A percentile compares a stretch with the other conserved stretches of the same genome.
Evolutionary conservation across 1,140 invertebrate genomes (phyloP).

Genomic region (Listronotus oregonensis): DNA sequence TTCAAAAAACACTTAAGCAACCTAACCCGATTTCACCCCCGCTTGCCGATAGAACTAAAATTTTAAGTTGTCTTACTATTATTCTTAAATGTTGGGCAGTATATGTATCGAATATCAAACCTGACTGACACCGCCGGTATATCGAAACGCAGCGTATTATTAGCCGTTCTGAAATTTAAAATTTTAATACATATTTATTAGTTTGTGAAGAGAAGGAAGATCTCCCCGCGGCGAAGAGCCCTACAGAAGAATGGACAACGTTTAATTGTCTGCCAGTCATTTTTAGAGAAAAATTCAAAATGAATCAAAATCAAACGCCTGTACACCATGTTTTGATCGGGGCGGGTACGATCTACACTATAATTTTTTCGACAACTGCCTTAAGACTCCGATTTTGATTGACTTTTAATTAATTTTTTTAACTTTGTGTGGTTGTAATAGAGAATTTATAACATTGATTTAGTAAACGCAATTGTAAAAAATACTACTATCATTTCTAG

Average conservation of each 20-base stretch:
- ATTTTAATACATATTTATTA: slow-evolving; percentile 40
- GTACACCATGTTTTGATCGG: background rate
- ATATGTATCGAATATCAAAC: slow-evolving; percentile 28
- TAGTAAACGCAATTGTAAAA: too few relatives aligned
- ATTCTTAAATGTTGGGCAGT: too few relatives aligned
- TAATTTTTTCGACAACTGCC: slow-evolving; percentile 17
- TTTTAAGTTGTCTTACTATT: too few relatives aligned
- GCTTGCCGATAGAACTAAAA: too few relatives aligned
- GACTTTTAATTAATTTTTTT: slow-evolving; percentile 26
- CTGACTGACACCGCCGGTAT: slow-evolving; percentile 28
- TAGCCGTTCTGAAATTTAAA: slow-evolving; percentile 36
- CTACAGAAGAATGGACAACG: slow-evolving; percentile 34
- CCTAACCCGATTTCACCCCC: too few relatives aligned
- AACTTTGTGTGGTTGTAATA: too few relatives aligned
- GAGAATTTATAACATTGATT: too few relatives aligned
- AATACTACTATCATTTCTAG: too few relatives aligned
- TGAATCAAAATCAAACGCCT: slow-evolving; percentile 28
- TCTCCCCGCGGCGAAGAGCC: slow-evolving; percentile 19
- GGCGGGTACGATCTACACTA: background rate
- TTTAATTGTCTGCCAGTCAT: slow-evolving; percentile 36
- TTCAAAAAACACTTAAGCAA: too few relatives aligned
- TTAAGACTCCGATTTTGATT: slow-evolving; percentile 15
- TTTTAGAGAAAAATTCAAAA: slow-evolving; percentile 29
- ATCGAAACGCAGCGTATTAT: slow-evolving; percentile 36
- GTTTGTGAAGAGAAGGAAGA: slow-evolving; percentile 30